Conservation (phyloP, 2,888 invertebrate genomes). For the Leptothorax acervorum region DNA sequence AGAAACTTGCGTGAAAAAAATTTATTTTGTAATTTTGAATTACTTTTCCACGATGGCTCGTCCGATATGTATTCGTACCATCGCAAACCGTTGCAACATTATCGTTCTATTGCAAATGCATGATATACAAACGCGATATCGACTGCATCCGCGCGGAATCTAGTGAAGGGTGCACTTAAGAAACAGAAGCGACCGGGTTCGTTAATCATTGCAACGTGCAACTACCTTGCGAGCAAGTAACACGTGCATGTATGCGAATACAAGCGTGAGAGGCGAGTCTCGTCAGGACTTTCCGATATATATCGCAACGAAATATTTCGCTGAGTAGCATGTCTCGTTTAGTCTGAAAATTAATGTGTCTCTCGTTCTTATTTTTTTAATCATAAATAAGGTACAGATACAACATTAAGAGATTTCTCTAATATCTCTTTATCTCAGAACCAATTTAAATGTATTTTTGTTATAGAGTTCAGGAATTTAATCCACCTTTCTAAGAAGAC, state of each 20-base stretch:
- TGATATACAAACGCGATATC: slow-evolving; percentile 57
- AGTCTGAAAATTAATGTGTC: slow-evolving; percentile 3
- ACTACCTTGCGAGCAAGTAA: slow-evolving; percentile 9
- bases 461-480: background rate
- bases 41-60: background rate
- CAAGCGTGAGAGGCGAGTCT: slow-evolving; percentile 27
- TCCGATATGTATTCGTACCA: background rate
- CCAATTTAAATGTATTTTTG: background rate
- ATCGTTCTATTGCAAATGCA: background rate
- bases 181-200: slow-evolving; percentile 66
- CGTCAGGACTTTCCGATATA: slow-evolving; percentile 19
- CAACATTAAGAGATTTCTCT: background rate
- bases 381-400: background rate
- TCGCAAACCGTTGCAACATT: slow-evolving; percentile 3
- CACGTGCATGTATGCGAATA: background rate
- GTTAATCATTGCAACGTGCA: slow-evolving; percentile 63
- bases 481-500: background rate
- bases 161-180: slow-evolving; percentile 73
- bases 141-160: slow-evolving; percentile 71
- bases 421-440: background rate
- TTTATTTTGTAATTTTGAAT: background rate
- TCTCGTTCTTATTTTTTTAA: background rate
- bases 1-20: background rate
- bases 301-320: slow-evolving; percentile 5
- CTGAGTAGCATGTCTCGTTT: background rate